A percentile compares a stretch with the other conserved stretches of the same genome.
Evolutionary conservation across 2,113 vertebrate species (phyloP).

Genomic region (Ceyx margarethae): DNA sequence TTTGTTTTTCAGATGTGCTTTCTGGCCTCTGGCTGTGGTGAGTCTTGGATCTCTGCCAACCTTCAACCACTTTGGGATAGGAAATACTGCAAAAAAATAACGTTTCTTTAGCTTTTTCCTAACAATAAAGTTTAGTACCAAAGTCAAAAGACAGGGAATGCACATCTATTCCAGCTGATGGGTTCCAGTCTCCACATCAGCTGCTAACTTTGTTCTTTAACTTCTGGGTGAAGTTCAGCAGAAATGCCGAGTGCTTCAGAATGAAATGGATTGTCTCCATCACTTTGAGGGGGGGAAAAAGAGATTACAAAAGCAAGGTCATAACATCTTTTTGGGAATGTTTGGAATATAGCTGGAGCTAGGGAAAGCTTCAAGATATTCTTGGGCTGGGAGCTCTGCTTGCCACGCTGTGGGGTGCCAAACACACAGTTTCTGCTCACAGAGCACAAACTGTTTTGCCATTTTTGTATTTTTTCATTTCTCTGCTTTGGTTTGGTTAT

Average conservation of each 20-base stretch:
- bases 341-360: neutral
- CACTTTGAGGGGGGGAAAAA: neutral
- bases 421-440: neutral
- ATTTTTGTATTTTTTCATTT: neutral
- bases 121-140: neutral
- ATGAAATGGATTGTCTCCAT: neutral
- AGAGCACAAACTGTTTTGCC: neutral
- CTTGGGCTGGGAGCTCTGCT: neutral
- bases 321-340: neutral
- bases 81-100: neutral
- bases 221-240: neutral
- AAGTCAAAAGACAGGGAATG: neutral
- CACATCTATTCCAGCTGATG: neutral
- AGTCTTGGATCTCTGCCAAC: neutral
- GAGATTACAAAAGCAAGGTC: neutral
- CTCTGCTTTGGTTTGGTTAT: neutral
- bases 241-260: neutral
- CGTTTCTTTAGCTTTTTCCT: neutral
- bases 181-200: neutral
- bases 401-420: neutral
- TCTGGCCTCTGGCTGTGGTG: neutral
- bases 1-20: neutral
- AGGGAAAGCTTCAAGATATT: neutral
- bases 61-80: neutral
- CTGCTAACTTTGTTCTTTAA: neutral